A percentile compares a stretch with the other conserved stretches of the same genome.
These are phyloP conservation scores for Gymnobelideus leadbeateri DNA, from an alignment of 2,113 vertebrate genomes.

Conservation along the genomic window DNA sequence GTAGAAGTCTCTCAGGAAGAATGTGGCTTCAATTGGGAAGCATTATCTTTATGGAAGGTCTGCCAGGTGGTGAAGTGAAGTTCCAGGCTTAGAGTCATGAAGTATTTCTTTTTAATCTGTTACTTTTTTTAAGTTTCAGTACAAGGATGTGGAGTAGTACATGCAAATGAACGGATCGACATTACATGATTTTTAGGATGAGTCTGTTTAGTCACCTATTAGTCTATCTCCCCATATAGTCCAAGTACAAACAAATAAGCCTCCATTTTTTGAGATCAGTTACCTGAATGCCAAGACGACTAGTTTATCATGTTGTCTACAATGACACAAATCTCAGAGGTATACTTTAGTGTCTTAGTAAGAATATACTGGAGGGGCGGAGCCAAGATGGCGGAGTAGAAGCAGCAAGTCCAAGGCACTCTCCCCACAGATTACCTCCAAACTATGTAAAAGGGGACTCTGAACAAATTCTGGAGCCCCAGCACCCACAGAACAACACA, in stretches of 20 bases:
- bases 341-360: constrained; percentile 64
- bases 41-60: not conserved
- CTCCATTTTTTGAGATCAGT: constrained; percentile 34
- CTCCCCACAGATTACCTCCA: too few relatives aligned
- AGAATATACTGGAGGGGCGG: constrained; percentile 67
- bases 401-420: too few relatives aligned
- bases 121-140: constrained; percentile 73
- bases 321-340: constrained; percentile 62
- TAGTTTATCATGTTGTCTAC: constrained; percentile 56
- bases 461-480: too few relatives aligned
- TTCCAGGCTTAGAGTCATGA: not conserved
- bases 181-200: constrained; percentile 38
- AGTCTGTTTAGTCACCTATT: constrained; percentile 3
- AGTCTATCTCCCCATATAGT: constrained; percentile 42
- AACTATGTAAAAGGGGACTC: too few relatives aligned
- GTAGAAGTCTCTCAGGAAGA: not conserved
- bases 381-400: too few relatives aligned
- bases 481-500: too few relatives aligned
- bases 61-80: not conserved
- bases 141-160: constrained; percentile 70
- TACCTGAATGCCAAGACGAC: not conserved
- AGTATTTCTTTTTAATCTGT: not conserved
- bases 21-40: not conserved
- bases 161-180: constrained; percentile 74
- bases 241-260: not conserved